Conservation (phyloP, 2,113 vertebrate species). For the Heterotis niloticus region DNA sequence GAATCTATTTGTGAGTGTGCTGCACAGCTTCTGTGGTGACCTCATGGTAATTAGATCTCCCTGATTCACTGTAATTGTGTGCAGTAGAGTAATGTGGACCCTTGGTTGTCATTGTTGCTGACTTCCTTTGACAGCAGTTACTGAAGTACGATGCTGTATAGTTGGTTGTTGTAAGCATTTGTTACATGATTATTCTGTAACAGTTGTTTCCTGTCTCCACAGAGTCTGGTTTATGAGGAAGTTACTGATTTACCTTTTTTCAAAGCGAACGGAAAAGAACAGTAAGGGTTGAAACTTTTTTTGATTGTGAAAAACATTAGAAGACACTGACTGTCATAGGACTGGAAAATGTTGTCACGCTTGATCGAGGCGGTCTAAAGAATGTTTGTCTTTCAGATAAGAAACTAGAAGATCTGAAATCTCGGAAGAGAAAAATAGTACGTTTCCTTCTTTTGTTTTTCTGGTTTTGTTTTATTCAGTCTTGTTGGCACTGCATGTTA, state of each 20-base stretch:
- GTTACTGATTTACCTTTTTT: conserved; percentile 82
- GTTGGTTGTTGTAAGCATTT: too few relatives aligned
- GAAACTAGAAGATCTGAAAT: conserved; percentile 85
- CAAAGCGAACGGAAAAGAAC: conserved; percentile 86
- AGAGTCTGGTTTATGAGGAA: conserved; percentile 91
- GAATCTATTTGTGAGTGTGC: too few relatives aligned
- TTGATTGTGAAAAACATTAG: neutral
- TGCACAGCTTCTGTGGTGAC: too few relatives aligned
- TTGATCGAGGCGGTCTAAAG: neutral
- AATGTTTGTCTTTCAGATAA: conserved; percentile 71
- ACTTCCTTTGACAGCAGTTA: too few relatives aligned
- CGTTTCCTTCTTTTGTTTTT: conserved; percentile 55
- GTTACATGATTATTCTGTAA: neutral
- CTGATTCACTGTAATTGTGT: too few relatives aligned
- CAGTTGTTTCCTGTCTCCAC: conserved; percentile 27
- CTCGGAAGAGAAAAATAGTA: conserved; percentile 94
- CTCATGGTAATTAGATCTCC: too few relatives aligned
- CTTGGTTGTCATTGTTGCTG: too few relatives aligned
- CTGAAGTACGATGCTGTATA: too few relatives aligned
- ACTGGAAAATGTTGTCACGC: too few relatives aligned
- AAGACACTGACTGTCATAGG: neutral
- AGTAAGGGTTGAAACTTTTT: conserved; percentile 66
- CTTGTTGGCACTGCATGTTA: neutral
- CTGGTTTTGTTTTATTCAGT: too few relatives aligned
- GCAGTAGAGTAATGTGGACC: too few relatives aligned